Conservation (phyloP, 2,113 vertebrate genomes). For the Calyptommatus sinebrachiatus region DNA sequence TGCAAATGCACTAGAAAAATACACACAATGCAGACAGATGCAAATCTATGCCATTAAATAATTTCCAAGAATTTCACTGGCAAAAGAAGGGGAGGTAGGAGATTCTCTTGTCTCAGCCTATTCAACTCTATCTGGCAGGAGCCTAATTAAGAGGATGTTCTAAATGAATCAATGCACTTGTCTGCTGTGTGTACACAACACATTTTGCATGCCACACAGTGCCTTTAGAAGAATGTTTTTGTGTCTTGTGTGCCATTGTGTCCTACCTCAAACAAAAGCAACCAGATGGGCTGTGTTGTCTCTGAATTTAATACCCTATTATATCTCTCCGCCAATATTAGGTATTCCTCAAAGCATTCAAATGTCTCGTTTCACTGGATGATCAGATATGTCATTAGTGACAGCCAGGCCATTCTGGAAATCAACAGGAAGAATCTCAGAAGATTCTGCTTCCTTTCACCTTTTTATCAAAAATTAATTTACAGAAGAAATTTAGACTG, state of each 20-base stretch:
- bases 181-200: not conserved
- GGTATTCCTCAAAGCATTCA: not conserved
- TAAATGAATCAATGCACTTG: not conserved
- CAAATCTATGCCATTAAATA: too few species aligned
- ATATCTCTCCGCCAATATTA: not conserved
- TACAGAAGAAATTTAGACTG: conserved; percentile 2
- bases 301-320: not conserved
- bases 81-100: not conserved
- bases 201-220: not conserved
- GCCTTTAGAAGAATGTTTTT: not conserved
- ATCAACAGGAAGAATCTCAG: not conserved
- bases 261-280: not conserved
- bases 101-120: not conserved
- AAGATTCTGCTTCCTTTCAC: not conserved
- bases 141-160: not conserved
- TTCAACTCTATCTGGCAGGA: too few species aligned
- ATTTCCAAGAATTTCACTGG: too few species aligned
- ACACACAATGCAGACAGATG: too few species aligned
- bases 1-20: too few species aligned
- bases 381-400: conserved; percentile 1
- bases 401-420: not conserved
- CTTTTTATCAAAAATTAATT: conserved; percentile 6
- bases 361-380: conserved; percentile 12
- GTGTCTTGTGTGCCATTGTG: not conserved
- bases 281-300: not conserved